Conservation (phyloP, 2,888 invertebrate species). For the Linnaemya vulpina region DNA sequence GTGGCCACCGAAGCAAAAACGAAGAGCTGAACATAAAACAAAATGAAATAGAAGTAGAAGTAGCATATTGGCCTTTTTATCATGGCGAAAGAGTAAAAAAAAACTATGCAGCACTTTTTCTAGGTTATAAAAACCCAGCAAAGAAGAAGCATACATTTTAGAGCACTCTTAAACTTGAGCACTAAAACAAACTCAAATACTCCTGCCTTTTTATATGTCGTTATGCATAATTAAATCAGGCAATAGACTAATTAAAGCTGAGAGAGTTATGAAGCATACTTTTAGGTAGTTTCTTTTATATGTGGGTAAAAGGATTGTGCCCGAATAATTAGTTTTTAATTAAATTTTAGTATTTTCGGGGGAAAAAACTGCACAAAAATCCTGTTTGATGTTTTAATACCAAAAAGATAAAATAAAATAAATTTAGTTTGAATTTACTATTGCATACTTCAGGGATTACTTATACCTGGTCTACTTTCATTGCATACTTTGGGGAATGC, state of each 20-base stretch:
- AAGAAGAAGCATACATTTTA: slow-evolving; percentile 44
- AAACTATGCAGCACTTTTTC: slow-evolving; percentile 15
- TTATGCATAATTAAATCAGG: slow-evolving; percentile 47
- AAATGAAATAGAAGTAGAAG: neutral
- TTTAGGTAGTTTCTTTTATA: neutral
- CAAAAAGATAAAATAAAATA: neutral
- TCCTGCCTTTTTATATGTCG: slow-evolving; percentile 11
- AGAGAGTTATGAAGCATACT: slow-evolving; percentile 23
- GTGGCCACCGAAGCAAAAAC: slow-evolving; percentile 39
- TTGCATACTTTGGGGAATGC: neutral
- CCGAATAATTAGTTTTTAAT: neutral
- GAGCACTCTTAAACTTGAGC: slow-evolving; percentile 19
- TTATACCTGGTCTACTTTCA: neutral
- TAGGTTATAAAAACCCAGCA: slow-evolving; percentile 6
- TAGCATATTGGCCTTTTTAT: slow-evolving; percentile 28
- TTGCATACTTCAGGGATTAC: neutral
- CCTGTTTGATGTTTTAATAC: neutral
- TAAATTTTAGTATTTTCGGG: neutral
- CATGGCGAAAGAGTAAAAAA: neutral
- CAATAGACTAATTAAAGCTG: slow-evolving; percentile 44
- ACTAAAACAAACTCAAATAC: slow-evolving; percentile 1
- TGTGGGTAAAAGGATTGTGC: neutral
- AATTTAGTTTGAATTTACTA: neutral
- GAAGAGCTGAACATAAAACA: neutral
- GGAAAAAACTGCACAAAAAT: neutral